Conservation (phyloP, 2,113 vertebrate genomes). For the Arenaria interpres region DNA sequence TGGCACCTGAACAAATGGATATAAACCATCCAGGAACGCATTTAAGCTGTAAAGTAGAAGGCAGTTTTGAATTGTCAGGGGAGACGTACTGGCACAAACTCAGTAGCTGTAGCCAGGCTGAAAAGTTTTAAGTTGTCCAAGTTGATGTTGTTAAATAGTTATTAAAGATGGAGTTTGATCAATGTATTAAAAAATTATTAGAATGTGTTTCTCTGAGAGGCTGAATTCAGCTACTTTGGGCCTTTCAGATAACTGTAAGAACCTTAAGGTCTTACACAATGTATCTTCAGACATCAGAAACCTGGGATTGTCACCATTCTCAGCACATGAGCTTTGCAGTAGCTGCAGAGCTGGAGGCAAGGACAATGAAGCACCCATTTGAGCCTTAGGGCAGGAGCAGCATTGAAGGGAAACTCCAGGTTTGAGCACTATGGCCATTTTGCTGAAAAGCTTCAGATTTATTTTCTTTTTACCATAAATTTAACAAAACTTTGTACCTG, state of each 20-base stretch:
- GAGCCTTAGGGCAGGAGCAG: background rate
- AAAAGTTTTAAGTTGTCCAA: constrained; percentile 13
- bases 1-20: constrained; percentile 24
- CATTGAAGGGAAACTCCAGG: background rate
- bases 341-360: background rate
- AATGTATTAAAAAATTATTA: background rate
- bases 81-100: background rate
- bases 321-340: background rate
- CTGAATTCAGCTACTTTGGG: background rate
- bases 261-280: background rate
- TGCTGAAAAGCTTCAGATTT: background rate
- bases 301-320: background rate
- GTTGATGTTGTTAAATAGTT: background rate
- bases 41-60: background rate
- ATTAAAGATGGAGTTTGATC: background rate
- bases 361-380: background rate
- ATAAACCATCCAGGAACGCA: background rate
- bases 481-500: background rate
- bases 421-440: background rate
- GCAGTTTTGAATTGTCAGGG: background rate
- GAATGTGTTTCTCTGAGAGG: background rate
- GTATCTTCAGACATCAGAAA: background rate
- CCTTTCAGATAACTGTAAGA: background rate
- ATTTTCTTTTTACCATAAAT: background rate
- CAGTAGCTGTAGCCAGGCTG: background rate